A percentile compares a stretch with the other conserved stretches of the same genome.
Conservation (phyloP, 2,888 invertebrate genomes). For the Magallana nippona region DNA sequence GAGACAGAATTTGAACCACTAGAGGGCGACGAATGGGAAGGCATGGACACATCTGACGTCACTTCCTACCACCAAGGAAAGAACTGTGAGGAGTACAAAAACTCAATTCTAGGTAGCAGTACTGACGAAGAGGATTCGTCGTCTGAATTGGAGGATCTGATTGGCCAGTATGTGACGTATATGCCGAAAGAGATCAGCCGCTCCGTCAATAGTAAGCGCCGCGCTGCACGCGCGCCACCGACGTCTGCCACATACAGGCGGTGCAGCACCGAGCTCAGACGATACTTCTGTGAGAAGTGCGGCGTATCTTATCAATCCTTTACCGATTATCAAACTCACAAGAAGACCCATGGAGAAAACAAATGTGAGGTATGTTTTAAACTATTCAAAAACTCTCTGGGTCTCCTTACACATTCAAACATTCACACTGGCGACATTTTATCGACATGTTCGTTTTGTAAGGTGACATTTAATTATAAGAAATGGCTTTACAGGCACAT, state of each 20-base stretch:
- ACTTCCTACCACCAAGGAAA: background rate
- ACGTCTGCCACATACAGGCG: conserved; percentile 6
- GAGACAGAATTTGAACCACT: conserved; percentile 13
- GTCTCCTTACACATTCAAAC: background rate
- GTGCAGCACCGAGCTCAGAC: background rate
- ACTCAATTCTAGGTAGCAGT: background rate
- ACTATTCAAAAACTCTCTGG: background rate
- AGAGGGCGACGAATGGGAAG: conserved; percentile 25
- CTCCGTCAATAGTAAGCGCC: background rate
- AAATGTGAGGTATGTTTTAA: conserved; percentile 12
- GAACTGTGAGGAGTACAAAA: background rate
- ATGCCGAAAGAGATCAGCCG: conserved; percentile 11
- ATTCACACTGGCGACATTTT: conserved; percentile 3
- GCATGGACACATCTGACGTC: background rate
- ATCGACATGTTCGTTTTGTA: conserved; percentile 5
- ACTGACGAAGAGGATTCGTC: conserved; percentile 2
- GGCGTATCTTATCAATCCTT: background rate
- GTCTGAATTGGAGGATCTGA: background rate
- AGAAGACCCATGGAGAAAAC: background rate
- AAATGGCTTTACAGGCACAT: background rate
- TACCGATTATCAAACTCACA: conserved; percentile 6
- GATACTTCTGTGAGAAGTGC: conserved; percentile 7
- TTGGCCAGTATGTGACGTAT: conserved; percentile 14
- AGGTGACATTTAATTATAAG: background rate
- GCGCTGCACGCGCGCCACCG: background rate